These are phyloP conservation scores for Prunella strophiata DNA, from an alignment of 2,797 vertebrate genomes.

Conservation along the genomic window DNA sequence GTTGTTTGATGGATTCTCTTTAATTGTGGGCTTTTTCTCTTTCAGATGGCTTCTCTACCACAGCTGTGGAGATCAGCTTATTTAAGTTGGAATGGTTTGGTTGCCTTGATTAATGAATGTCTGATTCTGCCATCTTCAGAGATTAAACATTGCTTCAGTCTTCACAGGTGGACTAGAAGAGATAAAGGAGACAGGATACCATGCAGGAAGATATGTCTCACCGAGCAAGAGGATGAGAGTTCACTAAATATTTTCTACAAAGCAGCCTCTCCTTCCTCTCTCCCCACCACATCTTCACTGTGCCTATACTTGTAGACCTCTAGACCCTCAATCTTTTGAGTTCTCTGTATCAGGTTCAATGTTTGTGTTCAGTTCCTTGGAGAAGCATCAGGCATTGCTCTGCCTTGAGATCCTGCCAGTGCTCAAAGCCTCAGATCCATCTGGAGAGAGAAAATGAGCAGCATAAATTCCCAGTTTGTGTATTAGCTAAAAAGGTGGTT, in stretches of 20 bases:
- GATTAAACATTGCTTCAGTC: not conserved
- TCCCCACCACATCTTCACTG: fast-evolving
- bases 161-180: not conserved
- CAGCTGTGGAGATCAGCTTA: not conserved
- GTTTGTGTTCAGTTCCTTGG: not conserved
- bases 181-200: not conserved
- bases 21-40: not conserved
- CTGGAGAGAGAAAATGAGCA: not conserved
- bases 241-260: not conserved
- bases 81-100: not conserved
- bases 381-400: not conserved
- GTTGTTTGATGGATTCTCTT: not conserved
- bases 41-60: not conserved
- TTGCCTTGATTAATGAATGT: not conserved
- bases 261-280: not conserved
- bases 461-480: not conserved
- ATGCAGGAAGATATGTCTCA: not conserved
- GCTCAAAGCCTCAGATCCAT: not conserved
- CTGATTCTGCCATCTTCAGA: not conserved
- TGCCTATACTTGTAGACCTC: not conserved
- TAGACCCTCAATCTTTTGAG: not conserved
- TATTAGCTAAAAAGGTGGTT: not conserved
- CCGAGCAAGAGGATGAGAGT: not conserved
- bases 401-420: not conserved
- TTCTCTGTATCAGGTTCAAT: not conserved